Conservation (phyloP, 2,797 vertebrate species). For the Telmatherina bonti region DNA sequence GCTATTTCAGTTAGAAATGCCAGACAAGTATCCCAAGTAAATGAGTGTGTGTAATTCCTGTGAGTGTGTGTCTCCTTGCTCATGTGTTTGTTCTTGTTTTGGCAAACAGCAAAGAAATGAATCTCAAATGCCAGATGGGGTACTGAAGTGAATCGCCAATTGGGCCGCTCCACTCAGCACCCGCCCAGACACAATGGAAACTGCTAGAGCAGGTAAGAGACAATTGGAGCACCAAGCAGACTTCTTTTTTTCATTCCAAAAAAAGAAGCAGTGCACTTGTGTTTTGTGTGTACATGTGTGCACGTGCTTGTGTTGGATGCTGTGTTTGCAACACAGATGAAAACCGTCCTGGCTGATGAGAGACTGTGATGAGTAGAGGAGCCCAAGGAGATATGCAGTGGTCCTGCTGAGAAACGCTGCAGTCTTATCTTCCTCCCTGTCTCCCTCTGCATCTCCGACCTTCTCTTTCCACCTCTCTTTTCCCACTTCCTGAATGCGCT, state of each 20-base stretch:
- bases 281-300: background rate
- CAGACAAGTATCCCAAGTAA: constrained; percentile 64
- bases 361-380: constrained; percentile 58
- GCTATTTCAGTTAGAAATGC: constrained; percentile 69
- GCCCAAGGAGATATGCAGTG: constrained; percentile 66
- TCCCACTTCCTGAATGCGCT: constrained; percentile 59
- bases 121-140: constrained; percentile 79
- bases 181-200: constrained; percentile 57
- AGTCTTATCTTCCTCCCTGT: constrained; percentile 76
- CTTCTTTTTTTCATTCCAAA: constrained; percentile 45
- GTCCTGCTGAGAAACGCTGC: constrained; percentile 72
- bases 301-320: constrained; percentile 25
- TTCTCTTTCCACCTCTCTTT: constrained; percentile 71
- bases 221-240: constrained; percentile 46
- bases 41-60: constrained; percentile 34
- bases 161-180: constrained; percentile 63
- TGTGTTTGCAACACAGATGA: constrained; percentile 69
- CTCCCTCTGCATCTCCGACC: constrained; percentile 69
- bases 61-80: constrained; percentile 33
- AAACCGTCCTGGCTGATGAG: constrained; percentile 59
- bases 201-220: constrained; percentile 67
- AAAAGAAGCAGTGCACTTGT: background rate
- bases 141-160: constrained; percentile 76
- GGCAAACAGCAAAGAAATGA: constrained; percentile 72
- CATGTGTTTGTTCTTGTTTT: constrained; percentile 65